These are phyloP conservation scores for Harlomillsia oculata DNA, from an alignment of 1,140 invertebrate genomes.

Conservation along the genomic window DNA sequence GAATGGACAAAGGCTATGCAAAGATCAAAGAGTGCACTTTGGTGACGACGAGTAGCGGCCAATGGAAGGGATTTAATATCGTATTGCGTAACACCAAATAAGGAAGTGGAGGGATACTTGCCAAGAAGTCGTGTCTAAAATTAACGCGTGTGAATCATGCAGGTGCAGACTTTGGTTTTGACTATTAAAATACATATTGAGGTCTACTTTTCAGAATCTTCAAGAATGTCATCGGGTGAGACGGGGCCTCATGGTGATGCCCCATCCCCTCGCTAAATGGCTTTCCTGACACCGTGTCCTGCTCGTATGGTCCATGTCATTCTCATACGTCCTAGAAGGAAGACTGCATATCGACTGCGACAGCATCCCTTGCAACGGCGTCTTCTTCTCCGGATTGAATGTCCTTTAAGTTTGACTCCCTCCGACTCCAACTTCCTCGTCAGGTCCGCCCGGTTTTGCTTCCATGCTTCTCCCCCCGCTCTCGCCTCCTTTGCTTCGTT, in stretches of 20 bases:
- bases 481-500: no score
- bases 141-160: constrained; percentile 35
- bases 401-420: neutral
- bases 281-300: no score
- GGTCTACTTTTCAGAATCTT: constrained; percentile 1
- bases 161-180: constrained; percentile 22
- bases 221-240: constrained; percentile 4
- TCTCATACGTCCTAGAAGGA: no score
- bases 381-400: no score
- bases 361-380: no score
- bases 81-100: constrained; percentile 30
- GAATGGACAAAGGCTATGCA: neutral
- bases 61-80: constrained; percentile 31
- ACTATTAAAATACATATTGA: constrained; percentile 16
- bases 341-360: no score
- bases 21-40: constrained; percentile 18
- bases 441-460: no score
- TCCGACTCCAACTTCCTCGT: no score
- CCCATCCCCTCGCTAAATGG: no score
- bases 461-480: no score
- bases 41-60: constrained; percentile 15
- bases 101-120: constrained; percentile 30
- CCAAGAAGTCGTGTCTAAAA: constrained; percentile 35
- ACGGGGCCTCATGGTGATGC: no score
- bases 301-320: no score